Base-by-base conservation (phyloP, 2,888 invertebrate species). In the Oxystoma pomonae region DNA sequence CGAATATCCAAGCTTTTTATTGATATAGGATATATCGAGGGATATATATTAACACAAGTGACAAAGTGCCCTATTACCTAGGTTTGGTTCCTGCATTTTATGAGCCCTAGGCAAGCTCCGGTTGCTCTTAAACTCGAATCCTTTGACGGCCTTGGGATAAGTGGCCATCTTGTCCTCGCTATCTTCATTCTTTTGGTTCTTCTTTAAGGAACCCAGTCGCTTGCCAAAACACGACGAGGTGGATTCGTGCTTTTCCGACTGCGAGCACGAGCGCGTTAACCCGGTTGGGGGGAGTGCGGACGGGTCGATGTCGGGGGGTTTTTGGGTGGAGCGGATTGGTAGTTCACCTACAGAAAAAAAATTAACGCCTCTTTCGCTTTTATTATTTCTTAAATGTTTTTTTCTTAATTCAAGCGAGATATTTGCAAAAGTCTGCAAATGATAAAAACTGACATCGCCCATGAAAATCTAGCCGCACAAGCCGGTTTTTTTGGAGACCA, bases 151-250 rank as follows among this genome's bases (percentile, higher is more conserved):
- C 70, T 78, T 79, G 0, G 78, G 77, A 64, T 77, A 78, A 19
- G 77, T 78, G 3, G 74, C 71, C 20, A 71, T 74, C 68, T 71
- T 74, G 55, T 62, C 57, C 17, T 62, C 65, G 59, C 66, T 71
- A 21, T 74, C 74, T 12, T 71, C 67, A n/a, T 66, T 69, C 57
- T 75, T 75, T 51, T 73, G 69, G 35, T 74, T 69, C 61, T 74
- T 76, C 65, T 78, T 79, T 21, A 78, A 65, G 0, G 78, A 79
- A 5, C 78, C 77, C 7, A 78, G 72, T 16, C 79, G 74, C 65
- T 79, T 79, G 0, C 80, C 80, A 61, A 80, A 80, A 71, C 80
- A 80, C 7, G 78, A 80, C 69, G 77, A 77, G 51, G 73, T 71
- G 1, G 71, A 63, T 22, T 68, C 70, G 50, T 69, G 64, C 62